Conservation (phyloP, 1,140 invertebrate genomes). For the Caenorhabditis remanei region DNA sequence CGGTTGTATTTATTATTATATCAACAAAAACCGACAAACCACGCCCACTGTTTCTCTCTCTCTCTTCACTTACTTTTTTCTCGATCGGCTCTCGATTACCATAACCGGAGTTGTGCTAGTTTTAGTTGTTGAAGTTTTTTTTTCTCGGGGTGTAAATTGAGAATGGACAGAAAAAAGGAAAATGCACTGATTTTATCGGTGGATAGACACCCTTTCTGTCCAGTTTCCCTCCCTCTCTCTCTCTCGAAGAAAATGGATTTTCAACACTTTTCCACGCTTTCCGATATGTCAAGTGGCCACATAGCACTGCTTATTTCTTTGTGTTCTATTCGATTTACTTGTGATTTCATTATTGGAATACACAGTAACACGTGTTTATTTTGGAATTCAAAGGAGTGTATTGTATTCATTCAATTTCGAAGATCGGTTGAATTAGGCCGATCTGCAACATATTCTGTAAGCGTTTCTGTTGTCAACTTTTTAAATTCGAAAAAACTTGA, state of each 20-base stretch:
- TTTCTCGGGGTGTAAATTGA: neutral
- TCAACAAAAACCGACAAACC: neutral
- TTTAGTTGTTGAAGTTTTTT: conserved; percentile 5
- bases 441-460: no score
- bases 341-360: no score
- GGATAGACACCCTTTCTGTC: neutral
- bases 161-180: neutral
- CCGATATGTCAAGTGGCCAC: conserved; percentile 6
- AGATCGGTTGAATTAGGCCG: no score
- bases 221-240: neutral
- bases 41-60: neutral
- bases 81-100: neutral
- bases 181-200: conserved; percentile 14
- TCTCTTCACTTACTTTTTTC: conserved; percentile 24
- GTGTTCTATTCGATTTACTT: no score
- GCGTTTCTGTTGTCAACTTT: no score
- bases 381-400: no score
- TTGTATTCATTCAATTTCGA: no score
- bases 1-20: neutral
- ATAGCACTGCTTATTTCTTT: no score
- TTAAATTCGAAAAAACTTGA: no score
- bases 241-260: neutral
- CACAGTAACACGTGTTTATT: no score
- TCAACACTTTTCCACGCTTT: conserved; percentile 30
- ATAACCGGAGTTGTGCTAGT: conserved; percentile 7